Evolutionary conservation across 2,888 invertebrate species (phyloP).

Genomic region (Mimachlamys varia): DNA sequence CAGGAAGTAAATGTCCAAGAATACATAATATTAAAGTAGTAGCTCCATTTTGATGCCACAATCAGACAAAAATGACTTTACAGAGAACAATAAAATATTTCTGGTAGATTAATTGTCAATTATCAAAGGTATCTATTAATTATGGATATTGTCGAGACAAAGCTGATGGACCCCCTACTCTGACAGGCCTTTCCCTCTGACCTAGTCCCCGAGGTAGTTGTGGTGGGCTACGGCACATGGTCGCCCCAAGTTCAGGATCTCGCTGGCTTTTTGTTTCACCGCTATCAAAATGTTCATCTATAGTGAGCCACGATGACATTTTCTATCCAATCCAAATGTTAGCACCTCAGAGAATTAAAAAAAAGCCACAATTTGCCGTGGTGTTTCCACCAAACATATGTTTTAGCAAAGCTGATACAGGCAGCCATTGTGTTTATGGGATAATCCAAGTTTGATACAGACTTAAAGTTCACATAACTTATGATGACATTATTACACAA

Average conservation of each 20-base stretch:
- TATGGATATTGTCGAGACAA: neutral
- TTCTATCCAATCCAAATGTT: slow-evolving; percentile 21
- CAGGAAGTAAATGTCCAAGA: neutral
- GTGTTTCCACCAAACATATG: slow-evolving; percentile 21
- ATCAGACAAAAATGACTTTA: neutral
- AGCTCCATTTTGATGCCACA: neutral
- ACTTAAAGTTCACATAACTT: slow-evolving; percentile 26
- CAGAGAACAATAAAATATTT: neutral
- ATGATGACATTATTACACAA: slow-evolving; percentile 7
- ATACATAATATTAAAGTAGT: neutral
- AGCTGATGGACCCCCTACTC: neutral
- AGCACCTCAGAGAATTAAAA: slow-evolving; percentile 17
- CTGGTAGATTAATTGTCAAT: slow-evolving; percentile 29
- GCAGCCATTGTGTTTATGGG: neutral
- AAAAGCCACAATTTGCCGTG: neutral
- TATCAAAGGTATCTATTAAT: slow-evolving; percentile 36
- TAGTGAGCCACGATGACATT: slow-evolving; percentile 16
- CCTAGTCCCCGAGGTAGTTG: neutral
- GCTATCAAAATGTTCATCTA: slow-evolving; percentile 18
- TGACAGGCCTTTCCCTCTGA: neutral
- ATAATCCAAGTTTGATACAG: slow-evolving; percentile 23
- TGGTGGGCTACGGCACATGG: slow-evolving; percentile 8
- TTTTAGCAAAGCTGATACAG: neutral
- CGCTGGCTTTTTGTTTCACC: slow-evolving; percentile 28
- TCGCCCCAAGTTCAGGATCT: neutral